Base-by-base conservation (phyloP, 2,888 invertebrate species). In the Geophilus truncorum region DNA sequence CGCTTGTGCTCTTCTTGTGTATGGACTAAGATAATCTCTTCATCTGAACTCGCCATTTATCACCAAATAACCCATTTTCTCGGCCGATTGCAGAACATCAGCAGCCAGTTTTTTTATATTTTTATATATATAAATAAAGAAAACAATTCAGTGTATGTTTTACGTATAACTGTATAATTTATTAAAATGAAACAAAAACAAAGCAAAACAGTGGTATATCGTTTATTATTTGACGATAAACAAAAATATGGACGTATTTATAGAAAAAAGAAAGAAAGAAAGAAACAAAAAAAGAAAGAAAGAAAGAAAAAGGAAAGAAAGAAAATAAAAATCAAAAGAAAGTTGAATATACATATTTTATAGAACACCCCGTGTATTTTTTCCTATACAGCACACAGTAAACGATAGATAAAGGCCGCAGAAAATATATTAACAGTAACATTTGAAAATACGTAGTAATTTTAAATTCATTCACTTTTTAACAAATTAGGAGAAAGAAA, bases 121-220 rank as follows among this genome's bases (percentile, higher is more conserved):
- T 40, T 40, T 21, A 18, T 21, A 3, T n/a, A 18, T 51, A 5
- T 18, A 18, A 18, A 18, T 51, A 51, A 51, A 51, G n/a, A 51
- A n/a, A 18, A 51, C 18, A 18, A 18, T 51, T 51, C 18, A n/a
- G 0, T 40, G n/a, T 15, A 51, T 51, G 5, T 18, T 51, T 51
- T 51, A 51, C 51, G 18, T 51, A 51, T 51, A 45, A 45, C 51
- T 51, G 21, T 51, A 51, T 51, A 51, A 51, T 51, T 51, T 51
- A 51, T 70, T 70, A 70, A 70, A 70, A 28, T 70, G 28, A 70
- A 70, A 28, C 70, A 12, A 70, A 70, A 25, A 70, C 70, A 70
- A 70, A 25, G 28, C 70, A 70, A 70, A 70, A 70, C 70, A 70
- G 70, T 70, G 23, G 70, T 70, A n/a, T n/a, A 28, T 70, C 25